phyloP scores from a whole-genome alignment of 2,113 vertebrate genomes.

The Scalopus aquaticus region DNA sequence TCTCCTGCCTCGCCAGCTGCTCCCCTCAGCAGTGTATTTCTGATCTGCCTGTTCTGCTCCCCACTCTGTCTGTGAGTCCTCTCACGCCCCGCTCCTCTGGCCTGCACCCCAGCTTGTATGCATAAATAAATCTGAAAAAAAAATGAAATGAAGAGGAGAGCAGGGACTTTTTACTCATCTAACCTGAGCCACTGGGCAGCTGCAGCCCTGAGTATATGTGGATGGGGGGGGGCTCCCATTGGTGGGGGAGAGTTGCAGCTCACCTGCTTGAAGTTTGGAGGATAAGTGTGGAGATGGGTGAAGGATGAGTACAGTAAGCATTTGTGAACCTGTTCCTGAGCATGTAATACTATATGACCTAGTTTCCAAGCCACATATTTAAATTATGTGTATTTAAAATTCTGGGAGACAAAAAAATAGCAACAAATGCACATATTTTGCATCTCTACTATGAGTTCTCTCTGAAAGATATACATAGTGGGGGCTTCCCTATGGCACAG shows the following conservation, averaged over 20 bases:
- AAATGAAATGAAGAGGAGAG: too few relatives aligned
- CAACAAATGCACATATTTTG: background rate
- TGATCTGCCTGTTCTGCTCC: too few relatives aligned
- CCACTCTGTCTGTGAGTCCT: too few relatives aligned
- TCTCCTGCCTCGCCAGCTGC: too few relatives aligned
- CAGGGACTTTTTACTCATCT: background rate
- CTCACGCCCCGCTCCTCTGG: too few relatives aligned
- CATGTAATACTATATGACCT: fast-evolving
- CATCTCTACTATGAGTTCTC: background rate
- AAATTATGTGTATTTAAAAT: background rate
- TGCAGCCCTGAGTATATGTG: fast-evolving
- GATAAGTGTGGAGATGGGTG: fast-evolving
- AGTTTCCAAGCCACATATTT: background rate
- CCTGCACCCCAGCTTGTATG: too few relatives aligned
- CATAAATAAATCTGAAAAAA: too few relatives aligned
- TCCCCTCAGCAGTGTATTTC: too few relatives aligned
- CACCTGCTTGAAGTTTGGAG: background rate
- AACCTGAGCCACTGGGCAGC: background rate
- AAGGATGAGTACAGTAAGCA: too few relatives aligned
- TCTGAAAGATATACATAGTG: background rate
- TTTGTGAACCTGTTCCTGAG: background rate
- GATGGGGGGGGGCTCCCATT: too few relatives aligned
- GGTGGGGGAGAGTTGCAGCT: too few relatives aligned
- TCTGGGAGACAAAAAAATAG: background rate
- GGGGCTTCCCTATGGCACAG: too few relatives aligned